Percentiles rank a stretch among this genome's conserved stretches.
These are phyloP conservation scores for Tridacna gigas DNA, from an alignment of 2,888 invertebrate genomes.

Conservation along the genomic window DNA sequence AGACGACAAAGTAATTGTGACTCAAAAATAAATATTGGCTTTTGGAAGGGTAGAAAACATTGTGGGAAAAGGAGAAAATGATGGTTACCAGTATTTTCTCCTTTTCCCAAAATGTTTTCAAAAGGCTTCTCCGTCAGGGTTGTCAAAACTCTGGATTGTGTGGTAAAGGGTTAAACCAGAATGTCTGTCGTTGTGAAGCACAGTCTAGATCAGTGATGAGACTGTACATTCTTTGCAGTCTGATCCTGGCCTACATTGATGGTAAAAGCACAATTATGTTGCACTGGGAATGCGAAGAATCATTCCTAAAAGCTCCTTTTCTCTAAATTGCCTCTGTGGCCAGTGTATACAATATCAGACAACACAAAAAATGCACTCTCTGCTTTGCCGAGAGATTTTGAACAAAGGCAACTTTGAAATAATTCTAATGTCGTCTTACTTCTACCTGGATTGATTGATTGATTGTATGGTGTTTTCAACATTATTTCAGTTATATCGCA, in stretches of 20 bases:
- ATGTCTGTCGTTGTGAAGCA: too few species aligned
- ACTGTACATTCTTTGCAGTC: too few species aligned
- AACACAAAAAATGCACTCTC: not conserved
- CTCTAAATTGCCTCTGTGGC: not conserved
- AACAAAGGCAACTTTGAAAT: not conserved
- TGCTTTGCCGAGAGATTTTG: too few species aligned
- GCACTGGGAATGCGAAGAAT: not conserved
- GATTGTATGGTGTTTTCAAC: not conserved
- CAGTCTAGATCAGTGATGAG: too few species aligned
- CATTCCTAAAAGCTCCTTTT: not conserved
- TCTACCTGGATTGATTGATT: not conserved
- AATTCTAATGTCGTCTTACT: not conserved
- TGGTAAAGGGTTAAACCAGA: too few species aligned
- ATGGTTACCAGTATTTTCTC: not conserved
- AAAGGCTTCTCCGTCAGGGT: not conserved
- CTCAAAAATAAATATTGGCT: too few species aligned
- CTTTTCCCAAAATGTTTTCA: not conserved
- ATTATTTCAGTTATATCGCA: not conserved
- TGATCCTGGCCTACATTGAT: too few species aligned
- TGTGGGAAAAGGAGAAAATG: not conserved
- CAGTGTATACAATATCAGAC: not conserved
- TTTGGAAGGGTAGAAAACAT: too few species aligned
- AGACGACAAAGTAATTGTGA: too few species aligned
- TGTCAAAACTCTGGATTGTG: too few species aligned
- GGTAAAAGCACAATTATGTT: too few species aligned